A percentile compares a stretch with the other conserved stretches of the same genome.
phyloP scores from a whole-genome alignment of 2,888 invertebrate genomes.

The Isoperla grammatica region DNA sequence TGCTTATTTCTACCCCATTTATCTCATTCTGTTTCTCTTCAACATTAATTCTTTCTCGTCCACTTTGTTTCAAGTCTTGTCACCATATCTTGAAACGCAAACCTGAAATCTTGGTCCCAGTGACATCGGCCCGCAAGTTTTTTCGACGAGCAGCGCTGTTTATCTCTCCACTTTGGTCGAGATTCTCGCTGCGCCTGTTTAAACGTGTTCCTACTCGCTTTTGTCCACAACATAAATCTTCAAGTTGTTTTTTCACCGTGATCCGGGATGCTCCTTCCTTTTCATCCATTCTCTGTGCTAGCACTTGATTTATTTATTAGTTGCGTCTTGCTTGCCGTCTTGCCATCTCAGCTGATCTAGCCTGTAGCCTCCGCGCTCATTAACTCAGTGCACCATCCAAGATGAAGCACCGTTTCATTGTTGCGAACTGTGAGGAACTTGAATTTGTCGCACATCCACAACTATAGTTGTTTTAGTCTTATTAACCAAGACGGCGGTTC shows the following conservation, averaged over 20 bases:
- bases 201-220: slow-evolving; percentile 12
- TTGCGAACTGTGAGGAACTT: no score
- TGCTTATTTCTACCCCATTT: slow-evolving; percentile 5
- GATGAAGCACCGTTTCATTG: no score
- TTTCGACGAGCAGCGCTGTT: background rate
- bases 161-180: slow-evolving; percentile 3
- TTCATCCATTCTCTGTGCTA: background rate
- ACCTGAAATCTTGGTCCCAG: slow-evolving; percentile 27
- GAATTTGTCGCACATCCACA: background rate
- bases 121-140: slow-evolving; percentile 24
- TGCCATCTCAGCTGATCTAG: background rate
- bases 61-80: slow-evolving; percentile 29
- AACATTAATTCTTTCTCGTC: slow-evolving; percentile 28
- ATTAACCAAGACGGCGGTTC: no score
- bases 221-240: slow-evolving; percentile 12
- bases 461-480: background rate
- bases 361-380: background rate
- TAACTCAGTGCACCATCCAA: background rate
- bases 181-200: background rate
- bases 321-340: background rate
- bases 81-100: slow-evolving; percentile 25
- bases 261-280: slow-evolving; percentile 9
- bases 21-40: slow-evolving; percentile 5
- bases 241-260: background rate
- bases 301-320: slow-evolving; percentile 8